phyloP scores from a whole-genome alignment of 2,113 vertebrate species.

The Mobula hypostoma region DNA sequence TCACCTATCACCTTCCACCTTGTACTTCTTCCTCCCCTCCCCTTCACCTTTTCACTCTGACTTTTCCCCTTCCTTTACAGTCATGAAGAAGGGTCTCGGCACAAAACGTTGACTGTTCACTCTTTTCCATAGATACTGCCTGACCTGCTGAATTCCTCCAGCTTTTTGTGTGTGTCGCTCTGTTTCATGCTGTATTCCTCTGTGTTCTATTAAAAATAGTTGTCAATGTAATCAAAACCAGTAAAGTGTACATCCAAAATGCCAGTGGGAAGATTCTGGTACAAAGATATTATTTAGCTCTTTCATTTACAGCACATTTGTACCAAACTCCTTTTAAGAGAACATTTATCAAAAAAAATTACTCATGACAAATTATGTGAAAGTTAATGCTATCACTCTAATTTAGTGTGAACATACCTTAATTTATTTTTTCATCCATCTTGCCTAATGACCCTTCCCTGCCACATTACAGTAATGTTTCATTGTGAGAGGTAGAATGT shows the following conservation, averaged over 20 bases:
- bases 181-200: too few relatives aligned
- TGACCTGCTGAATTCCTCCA: too few relatives aligned
- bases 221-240: not conserved
- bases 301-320: not conserved
- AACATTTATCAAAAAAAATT: not conserved
- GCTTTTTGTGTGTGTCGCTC: too few relatives aligned
- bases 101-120: too few relatives aligned
- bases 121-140: too few relatives aligned
- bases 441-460: conserved; percentile 29
- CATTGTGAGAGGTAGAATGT: not conserved
- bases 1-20: too few relatives aligned
- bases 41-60: too few relatives aligned
- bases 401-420: conserved; percentile 5
- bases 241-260: not conserved
- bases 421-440: conserved; percentile 35
- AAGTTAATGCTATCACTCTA: conserved; percentile 24
- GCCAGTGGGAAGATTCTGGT: too few relatives aligned
- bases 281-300: not conserved
- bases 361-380: not conserved
- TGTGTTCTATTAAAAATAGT: not conserved
- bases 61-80: too few relatives aligned
- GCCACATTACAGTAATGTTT: not conserved
- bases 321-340: not conserved
- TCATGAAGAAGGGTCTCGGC: too few relatives aligned
- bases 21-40: too few relatives aligned